Percentiles rank a stretch among this genome's conserved stretches.
These are phyloP conservation scores for Spilarctia lutea DNA, from an alignment of 2,888 invertebrate genomes.

Conservation along the genomic window DNA sequence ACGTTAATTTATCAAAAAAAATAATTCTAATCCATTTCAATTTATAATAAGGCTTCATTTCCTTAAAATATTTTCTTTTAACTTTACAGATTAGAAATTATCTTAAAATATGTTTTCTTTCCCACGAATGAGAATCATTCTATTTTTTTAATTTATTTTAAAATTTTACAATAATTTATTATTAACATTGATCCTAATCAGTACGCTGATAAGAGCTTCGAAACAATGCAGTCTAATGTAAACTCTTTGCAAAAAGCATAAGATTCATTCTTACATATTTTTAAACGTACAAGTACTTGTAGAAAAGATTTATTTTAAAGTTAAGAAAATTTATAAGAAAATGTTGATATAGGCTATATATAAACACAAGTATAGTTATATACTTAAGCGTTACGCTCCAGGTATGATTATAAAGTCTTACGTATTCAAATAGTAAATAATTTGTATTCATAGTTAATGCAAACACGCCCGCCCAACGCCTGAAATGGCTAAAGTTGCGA, in stretches of 20 bases:
- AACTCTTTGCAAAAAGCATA: not conserved
- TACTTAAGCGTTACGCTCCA: not conserved
- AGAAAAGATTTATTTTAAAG: not conserved
- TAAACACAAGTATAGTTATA: not conserved
- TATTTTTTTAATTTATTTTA: too few species aligned
- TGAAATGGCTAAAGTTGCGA: slow-evolving; percentile 68
- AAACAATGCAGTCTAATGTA: not conserved
- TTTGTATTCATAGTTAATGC: slow-evolving; percentile 23
- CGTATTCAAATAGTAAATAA: slow-evolving; percentile 7
- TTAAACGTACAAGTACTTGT: not conserved
- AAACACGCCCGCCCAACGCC: slow-evolving; percentile 61
- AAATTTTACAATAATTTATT: too few species aligned
- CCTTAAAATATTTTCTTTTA: too few species aligned
- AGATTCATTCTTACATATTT: not conserved
- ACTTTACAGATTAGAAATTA: too few species aligned
- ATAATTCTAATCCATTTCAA: too few species aligned
- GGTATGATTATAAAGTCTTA: not conserved
- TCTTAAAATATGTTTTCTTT: too few species aligned
- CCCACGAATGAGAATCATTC: too few species aligned
- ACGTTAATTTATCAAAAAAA: too few species aligned
- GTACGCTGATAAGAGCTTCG: not conserved
- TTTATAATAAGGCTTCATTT: too few species aligned
- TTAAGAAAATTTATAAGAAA: not conserved
- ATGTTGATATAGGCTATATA: not conserved
- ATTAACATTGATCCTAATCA: not conserved